phyloP scores from a whole-genome alignment of 2,888 invertebrate genomes.

The Phortica okadai region DNA sequence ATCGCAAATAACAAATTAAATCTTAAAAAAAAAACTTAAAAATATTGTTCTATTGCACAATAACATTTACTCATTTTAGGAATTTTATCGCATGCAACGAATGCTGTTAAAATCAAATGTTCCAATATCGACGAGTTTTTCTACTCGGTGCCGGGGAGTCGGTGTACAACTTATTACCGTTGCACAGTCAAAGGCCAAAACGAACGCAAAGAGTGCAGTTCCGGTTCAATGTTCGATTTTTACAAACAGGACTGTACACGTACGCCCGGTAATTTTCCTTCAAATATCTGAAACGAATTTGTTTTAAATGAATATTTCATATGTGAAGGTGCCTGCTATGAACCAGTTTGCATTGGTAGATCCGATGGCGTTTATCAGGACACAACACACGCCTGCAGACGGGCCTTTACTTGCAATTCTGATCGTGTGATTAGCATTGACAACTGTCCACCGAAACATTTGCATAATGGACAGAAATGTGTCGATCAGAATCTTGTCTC shows the following conservation, averaged over 20 bases:
- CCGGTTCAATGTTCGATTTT: slow-evolving; percentile 79
- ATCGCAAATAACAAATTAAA: too few relatives aligned
- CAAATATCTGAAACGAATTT: not conserved
- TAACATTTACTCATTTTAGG: not conserved
- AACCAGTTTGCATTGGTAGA: slow-evolving; percentile 80
- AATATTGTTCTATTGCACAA: too few relatives aligned
- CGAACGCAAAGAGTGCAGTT: slow-evolving; percentile 78
- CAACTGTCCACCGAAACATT: slow-evolving; percentile 77
- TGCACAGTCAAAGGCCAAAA: slow-evolving; percentile 71
- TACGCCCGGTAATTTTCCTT: slow-evolving; percentile 72
- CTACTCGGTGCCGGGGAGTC: slow-evolving; percentile 79
- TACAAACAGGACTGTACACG: slow-evolving; percentile 78
- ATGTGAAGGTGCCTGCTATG: slow-evolving; percentile 78
- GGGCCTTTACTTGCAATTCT: slow-evolving; percentile 78
- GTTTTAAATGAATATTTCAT: not conserved
- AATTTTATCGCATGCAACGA: not conserved
- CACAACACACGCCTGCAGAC: slow-evolving; percentile 79
- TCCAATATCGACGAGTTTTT: slow-evolving; percentile 62
- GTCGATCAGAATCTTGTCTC: slow-evolving; percentile 74
- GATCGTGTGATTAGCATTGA: slow-evolving; percentile 78
- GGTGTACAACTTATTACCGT: slow-evolving; percentile 80
- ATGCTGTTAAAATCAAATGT: slow-evolving; percentile 58
- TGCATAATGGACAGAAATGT: slow-evolving; percentile 78
- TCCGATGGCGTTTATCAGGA: slow-evolving; percentile 80
- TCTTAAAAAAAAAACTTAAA: too few relatives aligned